Conservation (phyloP, 2,113 vertebrate genomes). For the Zosterops lateralis region DNA sequence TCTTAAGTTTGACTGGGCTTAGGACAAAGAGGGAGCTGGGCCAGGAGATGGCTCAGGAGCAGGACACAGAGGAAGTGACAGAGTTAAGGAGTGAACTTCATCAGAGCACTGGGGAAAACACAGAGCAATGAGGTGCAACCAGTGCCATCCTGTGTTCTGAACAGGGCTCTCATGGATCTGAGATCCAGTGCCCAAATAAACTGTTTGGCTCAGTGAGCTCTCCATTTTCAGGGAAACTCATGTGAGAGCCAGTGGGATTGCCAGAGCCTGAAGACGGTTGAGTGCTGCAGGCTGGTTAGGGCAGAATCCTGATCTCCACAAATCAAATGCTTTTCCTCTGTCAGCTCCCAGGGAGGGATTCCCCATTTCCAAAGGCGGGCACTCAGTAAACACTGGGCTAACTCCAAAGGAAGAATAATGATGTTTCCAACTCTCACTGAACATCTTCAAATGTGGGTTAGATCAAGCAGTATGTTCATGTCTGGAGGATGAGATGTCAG, state of each 20-base stretch:
- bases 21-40: background rate
- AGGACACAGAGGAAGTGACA: background rate
- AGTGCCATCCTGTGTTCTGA: background rate
- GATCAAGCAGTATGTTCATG: background rate
- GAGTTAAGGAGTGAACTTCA: background rate
- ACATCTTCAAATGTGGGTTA: background rate
- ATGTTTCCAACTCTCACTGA: background rate
- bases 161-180: background rate
- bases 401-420: background rate
- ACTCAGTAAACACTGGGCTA: background rate
- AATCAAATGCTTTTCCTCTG: background rate
- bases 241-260: background rate
- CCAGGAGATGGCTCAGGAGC: background rate
- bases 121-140: accelerated
- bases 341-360: background rate
- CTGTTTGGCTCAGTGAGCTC: background rate
- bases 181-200: background rate
- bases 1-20: background rate
- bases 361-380: background rate
- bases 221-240: background rate
- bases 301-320: background rate
- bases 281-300: background rate
- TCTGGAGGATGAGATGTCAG: background rate
- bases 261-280: background rate
- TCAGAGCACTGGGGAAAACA: background rate